phyloP scores from a whole-genome alignment of 2,888 invertebrate species.

The Sericinus montela region DNA sequence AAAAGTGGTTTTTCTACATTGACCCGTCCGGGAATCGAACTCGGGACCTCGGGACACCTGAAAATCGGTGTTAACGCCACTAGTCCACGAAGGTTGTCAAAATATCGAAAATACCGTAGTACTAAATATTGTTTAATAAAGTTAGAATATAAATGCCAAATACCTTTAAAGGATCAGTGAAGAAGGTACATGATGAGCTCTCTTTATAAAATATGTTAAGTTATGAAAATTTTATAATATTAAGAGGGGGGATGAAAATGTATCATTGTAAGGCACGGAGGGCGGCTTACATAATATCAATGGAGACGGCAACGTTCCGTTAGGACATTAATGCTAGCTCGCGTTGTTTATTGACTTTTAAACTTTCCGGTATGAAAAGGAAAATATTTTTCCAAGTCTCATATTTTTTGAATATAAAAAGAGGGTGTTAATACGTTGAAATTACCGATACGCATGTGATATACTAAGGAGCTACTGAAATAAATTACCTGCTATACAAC shows the following conservation, averaged over 20 bases:
- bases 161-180: not conserved
- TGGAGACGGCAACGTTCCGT: constrained; percentile 1
- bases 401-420: not conserved
- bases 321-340: constrained; percentile 11
- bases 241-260: constrained; percentile 6
- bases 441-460: not conserved
- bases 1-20: too few species aligned
- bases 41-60: too few species aligned
- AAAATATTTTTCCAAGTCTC: not conserved
- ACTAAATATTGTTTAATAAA: too few species aligned
- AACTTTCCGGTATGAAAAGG: constrained; percentile 7
- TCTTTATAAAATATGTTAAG: not conserved
- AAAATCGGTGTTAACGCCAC: too few species aligned
- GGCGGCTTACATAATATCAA: constrained; percentile 5
- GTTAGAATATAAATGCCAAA: not conserved
- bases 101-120: too few species aligned
- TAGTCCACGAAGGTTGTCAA: too few species aligned
- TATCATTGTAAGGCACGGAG: constrained; percentile 6
- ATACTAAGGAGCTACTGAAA: not conserved
- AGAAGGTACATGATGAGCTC: not conserved
- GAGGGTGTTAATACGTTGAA: not conserved
- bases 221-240: constrained; percentile 11
- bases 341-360: constrained; percentile 15
- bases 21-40: too few species aligned
- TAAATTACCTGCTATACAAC: not conserved